phyloP scores from a whole-genome alignment of 2,888 invertebrate genomes.

The Aphodius granarius region DNA sequence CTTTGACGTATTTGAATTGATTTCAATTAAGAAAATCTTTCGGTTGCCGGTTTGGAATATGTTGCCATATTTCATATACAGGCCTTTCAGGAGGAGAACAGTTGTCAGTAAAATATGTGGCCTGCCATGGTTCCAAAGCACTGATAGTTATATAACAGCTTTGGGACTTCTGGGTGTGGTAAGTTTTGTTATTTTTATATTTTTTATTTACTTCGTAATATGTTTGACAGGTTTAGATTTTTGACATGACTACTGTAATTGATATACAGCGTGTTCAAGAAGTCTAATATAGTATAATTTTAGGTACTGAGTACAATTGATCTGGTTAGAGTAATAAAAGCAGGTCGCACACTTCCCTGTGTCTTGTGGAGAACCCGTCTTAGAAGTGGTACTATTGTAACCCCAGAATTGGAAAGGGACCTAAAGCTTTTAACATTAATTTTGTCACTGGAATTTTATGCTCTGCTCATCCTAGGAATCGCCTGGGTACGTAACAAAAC shows the following conservation, averaged over 20 bases:
- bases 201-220: not conserved
- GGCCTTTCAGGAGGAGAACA: conserved; percentile 19
- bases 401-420: conserved; percentile 47
- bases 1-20: not conserved
- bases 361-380: conserved; percentile 42
- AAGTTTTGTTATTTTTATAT: conserved; percentile 28
- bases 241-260: not conserved
- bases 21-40: not conserved
- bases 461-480: conserved; percentile 45
- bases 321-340: conserved; percentile 45
- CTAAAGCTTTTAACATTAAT: conserved; percentile 48
- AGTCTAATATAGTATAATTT: conserved; percentile 6
- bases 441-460: conserved; percentile 48
- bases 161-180: conserved; percentile 49
- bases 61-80: conserved; percentile 23
- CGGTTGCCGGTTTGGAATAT: not conserved
- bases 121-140: conserved; percentile 40
- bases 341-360: conserved; percentile 45
- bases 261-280: not conserved
- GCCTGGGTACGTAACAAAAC: conserved; percentile 41
- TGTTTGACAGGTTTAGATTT: not conserved
- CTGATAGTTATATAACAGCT: conserved; percentile 44
- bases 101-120: conserved; percentile 36
- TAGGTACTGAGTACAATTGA: conserved; percentile 48
- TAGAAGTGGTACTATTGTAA: conserved; percentile 41